Evolutionary conservation across 2,888 invertebrate genomes (phyloP).

Genomic region (Troides helena): DNA sequence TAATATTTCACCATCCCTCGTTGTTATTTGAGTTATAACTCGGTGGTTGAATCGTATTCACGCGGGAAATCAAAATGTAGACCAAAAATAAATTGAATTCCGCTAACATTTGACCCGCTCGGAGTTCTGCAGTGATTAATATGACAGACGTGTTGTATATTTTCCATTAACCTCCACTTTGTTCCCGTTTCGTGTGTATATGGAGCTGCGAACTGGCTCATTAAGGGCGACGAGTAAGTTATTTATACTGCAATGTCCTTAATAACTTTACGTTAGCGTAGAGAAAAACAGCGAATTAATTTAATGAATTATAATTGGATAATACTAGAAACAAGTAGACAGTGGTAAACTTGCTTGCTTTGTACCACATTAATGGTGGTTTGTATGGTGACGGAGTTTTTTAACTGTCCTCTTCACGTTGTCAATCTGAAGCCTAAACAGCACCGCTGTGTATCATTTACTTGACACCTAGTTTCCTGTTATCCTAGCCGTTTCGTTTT

Average conservation of each 20-base stretch:
- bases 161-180: slow-evolving; percentile 28
- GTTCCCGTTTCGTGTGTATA: slow-evolving; percentile 17
- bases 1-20: slow-evolving; percentile 27
- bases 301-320: background rate
- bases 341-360: too few relatives aligned
- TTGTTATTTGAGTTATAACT: slow-evolving; percentile 37
- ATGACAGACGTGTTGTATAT: slow-evolving; percentile 41
- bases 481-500: too few relatives aligned
- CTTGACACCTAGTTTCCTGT: too few relatives aligned
- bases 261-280: background rate
- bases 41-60: slow-evolving; percentile 51
- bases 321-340: background rate
- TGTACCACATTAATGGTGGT: too few relatives aligned
- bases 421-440: too few relatives aligned
- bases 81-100: slow-evolving; percentile 66
- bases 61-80: slow-evolving; percentile 62
- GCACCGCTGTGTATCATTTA: too few relatives aligned
- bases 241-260: slow-evolving; percentile 2
- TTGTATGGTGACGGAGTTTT: too few relatives aligned
- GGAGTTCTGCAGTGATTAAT: slow-evolving; percentile 51
- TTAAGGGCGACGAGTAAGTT: background rate
- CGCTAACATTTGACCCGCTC: slow-evolving; percentile 43
- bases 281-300: background rate
- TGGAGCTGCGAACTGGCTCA: slow-evolving; percentile 6
- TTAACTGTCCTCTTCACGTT: too few relatives aligned